Base-by-base conservation (phyloP, 2,797 vertebrate species). In the Pelodytes ibericus region DNA sequence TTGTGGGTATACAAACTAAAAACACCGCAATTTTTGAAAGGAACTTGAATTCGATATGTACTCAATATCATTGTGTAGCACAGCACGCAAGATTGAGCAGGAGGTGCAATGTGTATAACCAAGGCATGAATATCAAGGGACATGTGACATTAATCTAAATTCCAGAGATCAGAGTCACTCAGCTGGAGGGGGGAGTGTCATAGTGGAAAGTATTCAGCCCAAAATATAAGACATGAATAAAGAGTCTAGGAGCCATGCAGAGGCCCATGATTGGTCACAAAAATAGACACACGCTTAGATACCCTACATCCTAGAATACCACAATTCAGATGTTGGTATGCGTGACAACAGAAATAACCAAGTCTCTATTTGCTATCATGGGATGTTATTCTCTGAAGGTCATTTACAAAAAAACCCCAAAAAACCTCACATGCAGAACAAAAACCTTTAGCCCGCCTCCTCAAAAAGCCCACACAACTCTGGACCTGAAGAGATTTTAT, bases 91-190 rank as follows among this genome's bases (percentile, higher is more conserved):
- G 72, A 74, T 49, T 53, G 29, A 69, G 65, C 58, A 75, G 22
- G 41, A 60, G 68, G 33, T 41, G 25, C 10, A 64, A 18, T 76
- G 26, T 63, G 60, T 58, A 58, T 27, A 47, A 26, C 27, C 36
- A 47, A 27, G 59, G 70, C 60, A 58, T 64, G 36, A 33, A 71
- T 77, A 77, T 58, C 20, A 29, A 66, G 30, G 62, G 25, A 66
- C 75, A 77, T 51, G 69, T 72, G 75, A 77, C 69, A 47, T 20
- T 47, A 65, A 77, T 67, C 53, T 59, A 56, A 66, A 72, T 77
- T 77, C 75, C 69, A 67, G 20, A 77, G 61, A 68, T 49, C 49
- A 65, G n/a, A 58, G 60, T 58, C 74, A 71, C 39, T n/a, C 25
- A 59, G 5, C 25, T 24, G 15, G 13, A 29, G 66, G 18, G 49